Evolutionary conservation across 2,888 invertebrate genomes (phyloP).

Genomic region (Horisme vitalbata): DNA sequence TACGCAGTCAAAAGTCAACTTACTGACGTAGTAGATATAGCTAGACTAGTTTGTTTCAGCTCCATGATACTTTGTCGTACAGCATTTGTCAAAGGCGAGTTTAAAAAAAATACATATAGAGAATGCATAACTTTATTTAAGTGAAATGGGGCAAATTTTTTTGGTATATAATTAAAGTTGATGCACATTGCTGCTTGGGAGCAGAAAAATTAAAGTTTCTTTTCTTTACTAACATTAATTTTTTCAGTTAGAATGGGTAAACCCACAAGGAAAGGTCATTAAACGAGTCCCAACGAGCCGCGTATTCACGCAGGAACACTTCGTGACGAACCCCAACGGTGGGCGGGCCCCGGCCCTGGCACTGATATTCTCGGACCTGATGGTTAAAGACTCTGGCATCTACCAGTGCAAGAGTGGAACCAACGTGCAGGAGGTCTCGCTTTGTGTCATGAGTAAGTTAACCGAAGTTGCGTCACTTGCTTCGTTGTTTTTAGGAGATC

Average conservation of each 20-base stretch:
- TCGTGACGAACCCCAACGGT: slow-evolving; percentile 40
- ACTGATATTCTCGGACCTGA: slow-evolving; percentile 47
- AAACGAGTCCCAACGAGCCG: slow-evolving; percentile 45
- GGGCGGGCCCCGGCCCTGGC: slow-evolving; percentile 46
- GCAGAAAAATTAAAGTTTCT: too few relatives aligned
- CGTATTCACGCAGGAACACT: slow-evolving; percentile 57
- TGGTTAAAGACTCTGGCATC: slow-evolving; percentile 55
- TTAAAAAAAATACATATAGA: too few relatives aligned
- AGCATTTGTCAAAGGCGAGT: too few relatives aligned
- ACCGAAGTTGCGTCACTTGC: too few relatives aligned
- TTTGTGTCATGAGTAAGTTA: slow-evolving; percentile 67
- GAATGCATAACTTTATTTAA: too few relatives aligned
- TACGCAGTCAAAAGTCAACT: too few relatives aligned
- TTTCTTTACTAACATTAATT: background rate
- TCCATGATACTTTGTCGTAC: too few relatives aligned
- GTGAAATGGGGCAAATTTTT: too few relatives aligned
- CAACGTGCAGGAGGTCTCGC: slow-evolving; percentile 38
- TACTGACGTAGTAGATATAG: too few relatives aligned
- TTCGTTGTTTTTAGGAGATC: slow-evolving; percentile 3
- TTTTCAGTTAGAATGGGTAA: slow-evolving; percentile 63
- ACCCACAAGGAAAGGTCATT: slow-evolving; percentile 51
- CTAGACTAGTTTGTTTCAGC: too few relatives aligned
- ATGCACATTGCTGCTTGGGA: too few relatives aligned
- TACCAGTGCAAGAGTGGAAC: slow-evolving; percentile 61
- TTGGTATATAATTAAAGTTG: too few relatives aligned